These are phyloP conservation scores for Plumapathes pennacea DNA, from an alignment of 92 coral and sea anemone species.

Conservation along the genomic window DNA sequence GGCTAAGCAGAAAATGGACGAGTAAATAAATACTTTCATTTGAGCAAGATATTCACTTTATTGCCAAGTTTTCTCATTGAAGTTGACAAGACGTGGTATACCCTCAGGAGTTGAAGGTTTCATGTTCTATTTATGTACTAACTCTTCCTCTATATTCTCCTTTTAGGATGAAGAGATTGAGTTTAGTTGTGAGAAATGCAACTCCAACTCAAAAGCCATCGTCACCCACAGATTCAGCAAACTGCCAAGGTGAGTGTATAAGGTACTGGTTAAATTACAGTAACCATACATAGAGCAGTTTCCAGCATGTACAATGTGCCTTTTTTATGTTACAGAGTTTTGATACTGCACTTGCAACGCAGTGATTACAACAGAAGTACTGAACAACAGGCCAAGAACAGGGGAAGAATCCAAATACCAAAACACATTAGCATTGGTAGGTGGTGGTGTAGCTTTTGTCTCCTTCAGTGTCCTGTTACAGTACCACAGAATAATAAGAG, in stretches of 20 bases:
- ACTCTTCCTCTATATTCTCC: no score
- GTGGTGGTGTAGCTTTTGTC: no score
- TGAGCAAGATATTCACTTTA: no score
- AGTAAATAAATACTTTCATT: no score
- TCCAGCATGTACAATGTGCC: neutral
- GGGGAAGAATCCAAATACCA: conserved; percentile 66
- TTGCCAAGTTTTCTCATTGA: no score
- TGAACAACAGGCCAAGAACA: conserved; percentile 82
- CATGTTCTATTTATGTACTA: no score
- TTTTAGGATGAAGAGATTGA: conserved; percentile 84
- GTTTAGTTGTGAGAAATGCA: conserved; percentile 76
- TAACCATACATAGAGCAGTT: neutral
- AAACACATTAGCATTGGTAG: conserved; percentile 70
- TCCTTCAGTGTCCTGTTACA: no score
- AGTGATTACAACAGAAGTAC: conserved; percentile 62
- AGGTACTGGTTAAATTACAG: neutral
- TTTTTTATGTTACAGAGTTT: conserved; percentile 38
- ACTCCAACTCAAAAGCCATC: conserved; percentile 64
- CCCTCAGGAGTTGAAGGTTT: no score
- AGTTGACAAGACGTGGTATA: no score
- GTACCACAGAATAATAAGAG: no score
- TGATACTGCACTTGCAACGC: conserved; percentile 86
- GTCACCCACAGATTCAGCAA: conserved; percentile 75
- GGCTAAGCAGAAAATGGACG: no score
- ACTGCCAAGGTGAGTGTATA: conserved; percentile 75